Base-by-base conservation (phyloP, 1,140 invertebrate genomes). In the Ceratosolen fusciceps region DNA sequence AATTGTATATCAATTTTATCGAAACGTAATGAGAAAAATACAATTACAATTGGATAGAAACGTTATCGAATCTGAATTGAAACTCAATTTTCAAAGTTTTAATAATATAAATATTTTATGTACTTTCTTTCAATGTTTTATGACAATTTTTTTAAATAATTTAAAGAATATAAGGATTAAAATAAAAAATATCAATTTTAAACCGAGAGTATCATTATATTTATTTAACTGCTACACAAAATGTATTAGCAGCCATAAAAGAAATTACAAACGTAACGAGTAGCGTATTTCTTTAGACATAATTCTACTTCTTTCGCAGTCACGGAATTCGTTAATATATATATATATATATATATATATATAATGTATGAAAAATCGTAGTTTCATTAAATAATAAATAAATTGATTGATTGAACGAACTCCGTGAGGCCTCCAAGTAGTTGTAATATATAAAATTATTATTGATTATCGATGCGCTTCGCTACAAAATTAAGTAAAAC, bases 291-390 rank as follows among this genome's bases (percentile, higher is more conserved):
- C 82, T 82, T 82, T 84, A 85, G 80, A 77, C 80, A 83, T 75
- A 85, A 83, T 85, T 84, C 80, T 84, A 84, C 84, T 86, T 87
- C 83, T 85, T 83, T 85, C 84, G 85, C 85, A 86, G 84, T 85
- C 81, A 82, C 77, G 16, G 8, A 71, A 47, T 54, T 47, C 68
- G 24, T 52, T 19, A 71, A 71, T 21, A 47, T 68, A 26, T 12
- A 71, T 29, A 71, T 14, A 1, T 67, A 47, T 47, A 26, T 26
- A 14, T 7, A 68, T 5, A 1, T 10, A 39, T 43, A 43, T 67
- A 39, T 39, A 47, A 68, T 43, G 7, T 47, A 68, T 21, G 24
- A 75, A 65, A 47, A 78, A 21, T 71, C 34, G 49, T 73, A 21
- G n/a, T 81, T n/a, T n/a, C n/a, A n/a, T n/a, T n/a, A n/a, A n/a